Percentiles rank a stretch among this genome's conserved stretches.
These are phyloP conservation scores for Zosterops lateralis DNA, from an alignment of 2,113 vertebrate species.

Conservation along the genomic window DNA sequence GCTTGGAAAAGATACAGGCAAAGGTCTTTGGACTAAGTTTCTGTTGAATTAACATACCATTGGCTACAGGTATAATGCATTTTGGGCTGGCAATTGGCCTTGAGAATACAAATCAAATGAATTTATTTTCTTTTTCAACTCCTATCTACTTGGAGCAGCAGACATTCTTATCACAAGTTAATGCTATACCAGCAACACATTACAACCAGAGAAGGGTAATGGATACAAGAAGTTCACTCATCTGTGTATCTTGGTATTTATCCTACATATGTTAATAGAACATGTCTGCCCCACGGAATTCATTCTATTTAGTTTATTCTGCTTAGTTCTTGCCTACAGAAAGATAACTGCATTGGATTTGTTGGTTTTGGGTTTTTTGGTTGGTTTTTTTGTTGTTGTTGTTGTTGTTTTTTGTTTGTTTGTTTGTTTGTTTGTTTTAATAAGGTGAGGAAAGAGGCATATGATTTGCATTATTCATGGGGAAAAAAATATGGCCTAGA, in stretches of 20 bases:
- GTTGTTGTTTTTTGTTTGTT: neutral
- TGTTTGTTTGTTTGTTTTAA: accelerated
- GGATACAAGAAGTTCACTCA: neutral
- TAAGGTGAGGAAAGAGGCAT: neutral
- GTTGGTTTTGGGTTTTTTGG: no score
- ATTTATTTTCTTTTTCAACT: slow-evolving; percentile 19
- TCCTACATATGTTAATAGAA: neutral
- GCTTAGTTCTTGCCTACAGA: neutral
- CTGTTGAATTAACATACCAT: slow-evolving; percentile 5
- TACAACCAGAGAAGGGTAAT: neutral
- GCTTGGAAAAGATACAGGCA: slow-evolving; percentile 24
- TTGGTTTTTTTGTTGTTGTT: no score
- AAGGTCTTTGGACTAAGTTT: slow-evolving; percentile 33
- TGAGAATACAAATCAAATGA: slow-evolving; percentile 18
- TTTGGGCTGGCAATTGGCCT: neutral
- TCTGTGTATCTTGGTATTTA: neutral
- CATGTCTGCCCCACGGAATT: neutral
- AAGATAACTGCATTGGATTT: neutral
- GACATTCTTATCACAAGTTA: neutral
- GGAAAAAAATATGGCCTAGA: neutral
- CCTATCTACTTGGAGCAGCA: neutral
- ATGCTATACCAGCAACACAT: neutral
- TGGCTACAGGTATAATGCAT: neutral
- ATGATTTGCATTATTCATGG: neutral
- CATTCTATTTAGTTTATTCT: neutral